These are phyloP conservation scores for Sinocyclocheilus anophthalmus DNA, from an alignment of 2,113 vertebrate species.

Conservation along the genomic window DNA sequence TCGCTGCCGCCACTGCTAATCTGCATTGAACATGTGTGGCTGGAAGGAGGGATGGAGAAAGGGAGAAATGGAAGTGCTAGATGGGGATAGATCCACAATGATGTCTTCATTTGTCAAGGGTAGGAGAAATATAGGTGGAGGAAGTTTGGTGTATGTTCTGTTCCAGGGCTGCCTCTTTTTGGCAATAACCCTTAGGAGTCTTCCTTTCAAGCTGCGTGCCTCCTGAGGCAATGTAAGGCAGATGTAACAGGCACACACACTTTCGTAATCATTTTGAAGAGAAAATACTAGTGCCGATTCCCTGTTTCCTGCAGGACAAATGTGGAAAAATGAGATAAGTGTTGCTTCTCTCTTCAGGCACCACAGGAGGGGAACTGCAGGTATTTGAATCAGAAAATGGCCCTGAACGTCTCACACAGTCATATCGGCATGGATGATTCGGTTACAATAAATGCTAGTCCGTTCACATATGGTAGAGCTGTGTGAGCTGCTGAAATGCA, in stretches of 20 bases:
- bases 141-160: conserved; percentile 33
- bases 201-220: conserved; percentile 42
- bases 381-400: conserved; percentile 53
- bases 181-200: conserved; percentile 40
- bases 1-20: conserved; percentile 54
- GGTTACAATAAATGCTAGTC: background rate
- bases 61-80: background rate
- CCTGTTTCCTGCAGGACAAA: conserved; percentile 56
- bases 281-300: conserved; percentile 42
- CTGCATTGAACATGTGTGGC: conserved; percentile 57
- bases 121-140: background rate
- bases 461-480: conserved; percentile 3
- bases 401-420: conserved; percentile 38
- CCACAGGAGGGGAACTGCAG: conserved; percentile 53
- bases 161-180: conserved; percentile 22
- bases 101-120: conserved; percentile 50
- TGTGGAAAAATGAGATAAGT: conserved; percentile 66
- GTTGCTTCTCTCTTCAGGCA: conserved; percentile 56
- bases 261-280: conserved; percentile 48
- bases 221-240: conserved; percentile 34
- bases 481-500: conserved; percentile 26
- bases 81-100: conserved; percentile 31
- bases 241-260: conserved; percentile 32
- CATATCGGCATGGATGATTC: conserved; percentile 30
- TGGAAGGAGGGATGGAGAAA: conserved; percentile 5